phyloP scores from a whole-genome alignment of 2,113 vertebrate genomes.

The Ceyx margarethae region DNA sequence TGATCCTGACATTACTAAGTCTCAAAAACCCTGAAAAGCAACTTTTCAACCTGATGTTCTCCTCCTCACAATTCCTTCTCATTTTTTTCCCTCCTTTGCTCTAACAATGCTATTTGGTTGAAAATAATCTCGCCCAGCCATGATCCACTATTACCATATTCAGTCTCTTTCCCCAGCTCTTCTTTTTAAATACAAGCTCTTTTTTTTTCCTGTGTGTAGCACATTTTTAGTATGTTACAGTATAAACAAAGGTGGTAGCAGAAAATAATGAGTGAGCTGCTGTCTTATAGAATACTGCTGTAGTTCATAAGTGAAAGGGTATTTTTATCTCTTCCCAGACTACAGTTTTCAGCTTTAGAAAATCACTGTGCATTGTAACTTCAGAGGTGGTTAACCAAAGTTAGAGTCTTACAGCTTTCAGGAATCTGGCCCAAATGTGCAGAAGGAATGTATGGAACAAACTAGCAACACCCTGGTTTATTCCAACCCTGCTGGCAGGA shows the following conservation, averaged over 20 bases:
- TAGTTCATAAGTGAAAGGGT: neutral
- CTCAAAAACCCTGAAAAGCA: neutral
- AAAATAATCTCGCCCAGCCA: neutral
- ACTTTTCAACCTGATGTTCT: neutral
- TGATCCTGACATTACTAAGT: neutral
- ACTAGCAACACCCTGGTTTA: neutral
- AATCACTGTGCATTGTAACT: neutral
- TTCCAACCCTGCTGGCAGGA: neutral
- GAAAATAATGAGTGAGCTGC: slow-evolving; percentile 1
- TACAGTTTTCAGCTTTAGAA: neutral
- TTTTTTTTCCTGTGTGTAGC: neutral
- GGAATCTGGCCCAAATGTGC: slow-evolving; percentile 1
- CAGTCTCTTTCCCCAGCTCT: neutral
- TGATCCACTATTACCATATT: neutral
- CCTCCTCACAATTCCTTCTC: neutral
- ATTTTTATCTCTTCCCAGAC: neutral
- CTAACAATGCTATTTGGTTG: neutral
- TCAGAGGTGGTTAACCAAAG: neutral
- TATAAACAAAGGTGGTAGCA: neutral
- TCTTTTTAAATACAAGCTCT: neutral
- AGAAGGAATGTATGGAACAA: slow-evolving; percentile 14
- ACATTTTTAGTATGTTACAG: neutral
- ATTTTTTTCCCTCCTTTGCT: neutral
- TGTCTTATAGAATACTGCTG: neutral
- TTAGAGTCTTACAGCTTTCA: neutral